phyloP scores from a whole-genome alignment of 2,888 invertebrate species.

The Blera fallax region DNA sequence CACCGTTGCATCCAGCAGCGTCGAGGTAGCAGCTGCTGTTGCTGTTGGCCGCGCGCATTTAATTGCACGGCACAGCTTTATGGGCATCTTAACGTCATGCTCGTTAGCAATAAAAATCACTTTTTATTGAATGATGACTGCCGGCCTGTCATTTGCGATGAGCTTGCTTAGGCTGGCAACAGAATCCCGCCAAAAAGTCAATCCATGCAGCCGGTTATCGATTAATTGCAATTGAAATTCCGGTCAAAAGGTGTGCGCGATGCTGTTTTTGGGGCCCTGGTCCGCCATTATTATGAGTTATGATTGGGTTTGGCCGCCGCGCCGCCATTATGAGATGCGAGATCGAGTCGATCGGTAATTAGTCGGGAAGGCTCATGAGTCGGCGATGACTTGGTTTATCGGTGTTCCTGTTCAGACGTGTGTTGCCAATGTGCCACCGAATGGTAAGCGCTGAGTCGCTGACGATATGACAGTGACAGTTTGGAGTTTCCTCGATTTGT shows the following conservation, averaged over 20 bases:
- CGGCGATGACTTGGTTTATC: background rate
- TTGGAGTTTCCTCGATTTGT: slow-evolving; percentile 30
- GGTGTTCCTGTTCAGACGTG: slow-evolving; percentile 13
- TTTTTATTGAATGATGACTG: slow-evolving; percentile 66
- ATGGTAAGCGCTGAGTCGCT: background rate
- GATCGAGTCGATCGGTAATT: slow-evolving; percentile 41
- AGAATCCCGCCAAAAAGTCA: slow-evolving; percentile 4
- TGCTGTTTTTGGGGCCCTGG: background rate
- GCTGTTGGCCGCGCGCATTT: slow-evolving; percentile 55
- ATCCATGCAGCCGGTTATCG: background rate
- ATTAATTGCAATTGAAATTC: slow-evolving; percentile 34
- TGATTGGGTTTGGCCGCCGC: slow-evolving; percentile 32
- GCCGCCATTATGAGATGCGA: slow-evolving; percentile 10
- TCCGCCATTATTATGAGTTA: slow-evolving; percentile 12
- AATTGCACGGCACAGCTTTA: slow-evolving; percentile 67
- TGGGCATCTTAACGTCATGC: slow-evolving; percentile 71
- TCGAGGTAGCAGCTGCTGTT: slow-evolving; percentile 13
- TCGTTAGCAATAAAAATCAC: slow-evolving; percentile 71
- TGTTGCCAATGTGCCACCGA: slow-evolving; percentile 40
- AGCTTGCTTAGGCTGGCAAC: slow-evolving; percentile 1
- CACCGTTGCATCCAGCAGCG: background rate
- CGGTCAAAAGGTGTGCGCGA: slow-evolving; percentile 37
- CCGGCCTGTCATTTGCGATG: slow-evolving; percentile 58
- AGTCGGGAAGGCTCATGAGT: slow-evolving; percentile 47
- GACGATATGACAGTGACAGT: slow-evolving; percentile 43